These are phyloP conservation scores for Suillia variegata DNA, from an alignment of 2,888 invertebrate genomes.

Conservation along the genomic window DNA sequence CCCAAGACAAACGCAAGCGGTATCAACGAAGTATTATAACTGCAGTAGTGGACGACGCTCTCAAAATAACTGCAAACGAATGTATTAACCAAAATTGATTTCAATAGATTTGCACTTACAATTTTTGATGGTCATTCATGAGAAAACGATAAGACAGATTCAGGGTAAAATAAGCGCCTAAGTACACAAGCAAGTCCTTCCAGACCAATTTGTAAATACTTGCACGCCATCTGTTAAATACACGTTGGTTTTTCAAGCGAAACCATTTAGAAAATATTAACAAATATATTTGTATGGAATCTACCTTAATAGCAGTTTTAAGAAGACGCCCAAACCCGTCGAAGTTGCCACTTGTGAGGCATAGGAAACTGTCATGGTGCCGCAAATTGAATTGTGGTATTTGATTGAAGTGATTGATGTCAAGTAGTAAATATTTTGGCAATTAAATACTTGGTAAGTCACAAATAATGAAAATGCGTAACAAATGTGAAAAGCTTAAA, in stretches of 20 bases:
- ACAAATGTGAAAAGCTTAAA: too few relatives aligned
- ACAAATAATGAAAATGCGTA: too few relatives aligned
- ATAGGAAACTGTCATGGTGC: slow-evolving; percentile 52
- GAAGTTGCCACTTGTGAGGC: slow-evolving; percentile 52
- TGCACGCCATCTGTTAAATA: too few relatives aligned
- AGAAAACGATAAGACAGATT: slow-evolving; percentile 37
- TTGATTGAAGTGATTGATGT: too few relatives aligned
- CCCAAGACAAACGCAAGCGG: slow-evolving; percentile 92
- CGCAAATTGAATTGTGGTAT: too few relatives aligned
- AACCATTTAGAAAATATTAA: too few relatives aligned
- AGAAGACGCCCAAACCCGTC: slow-evolving; percentile 47
- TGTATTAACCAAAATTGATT: background rate
- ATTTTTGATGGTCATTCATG: slow-evolving; percentile 22
- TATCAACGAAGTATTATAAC: slow-evolving; percentile 80
- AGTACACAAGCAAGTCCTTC: slow-evolving; percentile 81
- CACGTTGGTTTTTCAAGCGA: too few relatives aligned
- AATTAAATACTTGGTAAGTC: too few relatives aligned
- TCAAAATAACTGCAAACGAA: slow-evolving; percentile 73
- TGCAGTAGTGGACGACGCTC: slow-evolving; percentile 80
- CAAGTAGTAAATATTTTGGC: too few relatives aligned
- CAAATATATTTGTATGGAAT: too few relatives aligned
- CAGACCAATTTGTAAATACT: slow-evolving; percentile 85
- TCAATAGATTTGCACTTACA: slow-evolving; percentile 30
- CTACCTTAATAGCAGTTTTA: slow-evolving; percentile 45
- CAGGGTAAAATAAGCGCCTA: slow-evolving; percentile 73